Evolutionary conservation across 1,140 invertebrate genomes (phyloP), one percentile per base, ranked within the genome.

Genomic region (Trinorchestia longiramus): DNA sequence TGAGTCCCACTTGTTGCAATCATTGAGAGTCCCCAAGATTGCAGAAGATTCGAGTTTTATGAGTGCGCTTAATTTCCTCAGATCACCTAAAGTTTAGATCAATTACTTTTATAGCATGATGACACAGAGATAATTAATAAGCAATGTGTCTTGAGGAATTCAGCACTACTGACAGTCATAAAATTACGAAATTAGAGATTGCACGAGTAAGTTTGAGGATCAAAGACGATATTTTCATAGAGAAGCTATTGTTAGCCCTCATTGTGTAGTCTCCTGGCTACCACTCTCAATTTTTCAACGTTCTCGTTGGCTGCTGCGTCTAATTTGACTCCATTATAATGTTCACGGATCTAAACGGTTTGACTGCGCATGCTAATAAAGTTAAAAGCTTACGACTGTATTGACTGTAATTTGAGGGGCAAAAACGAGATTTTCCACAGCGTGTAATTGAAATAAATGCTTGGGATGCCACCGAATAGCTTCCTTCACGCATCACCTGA

Each of bases 361-460:
- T 8, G 44, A 45, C 44, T n/a, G 92, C 92, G 43, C 92, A 94
- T 45, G 40, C 44, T 94, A 94, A 94, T 94, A 94, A 94, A 94
- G 43, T 94, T 47, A 45, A 94, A 94, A 94, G 92, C 92, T 94
- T 94, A 94, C 44, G 92, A 94, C 92, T 94, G 44, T 94, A 94
- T 94, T 94, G 92, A 94, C 92, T 94, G 44, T 94, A 94, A 94
- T 94, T 94, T 44, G 92, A 44, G 43, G 43, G 92, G 43, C 92
- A 94, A 94, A 94, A 94, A 94, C 36, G 41, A 42, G 88, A n/a
- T 43, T 94, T 43, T 94, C 19, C 92, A 94, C 1, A 45, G 43
- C 92, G 44, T 94, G 92, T 94, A 94, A 94, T 94, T 94, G 92
- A 94, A 94, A 94, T 94, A 94, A 94, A 94, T 94, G 92, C 92